Evolutionary conservation across 2,113 vertebrate species (phyloP).

Genomic region (Emberiza fucata): DNA sequence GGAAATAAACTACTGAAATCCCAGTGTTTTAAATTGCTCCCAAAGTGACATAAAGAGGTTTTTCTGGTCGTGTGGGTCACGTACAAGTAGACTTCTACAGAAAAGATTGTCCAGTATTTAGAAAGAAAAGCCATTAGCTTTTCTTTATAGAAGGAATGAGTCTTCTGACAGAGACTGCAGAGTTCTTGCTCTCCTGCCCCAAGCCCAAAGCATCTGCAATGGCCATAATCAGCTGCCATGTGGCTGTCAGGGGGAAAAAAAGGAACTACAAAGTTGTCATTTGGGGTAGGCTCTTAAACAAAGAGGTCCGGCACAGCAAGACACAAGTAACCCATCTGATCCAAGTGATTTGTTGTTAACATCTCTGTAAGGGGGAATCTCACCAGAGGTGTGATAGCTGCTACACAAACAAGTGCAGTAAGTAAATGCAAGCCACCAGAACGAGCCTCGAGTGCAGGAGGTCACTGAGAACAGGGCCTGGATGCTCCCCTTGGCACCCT

Average conservation of each 20-base stretch:
- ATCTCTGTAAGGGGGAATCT: background rate
- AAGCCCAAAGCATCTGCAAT: background rate
- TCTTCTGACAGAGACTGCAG: background rate
- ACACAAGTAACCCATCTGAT: background rate
- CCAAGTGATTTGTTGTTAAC: background rate
- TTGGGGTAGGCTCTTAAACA: background rate
- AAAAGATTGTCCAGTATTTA: background rate
- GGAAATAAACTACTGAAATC: background rate
- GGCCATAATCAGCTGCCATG: background rate
- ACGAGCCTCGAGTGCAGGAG: accelerated
- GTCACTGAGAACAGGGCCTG: accelerated
- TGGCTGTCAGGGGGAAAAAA: background rate
- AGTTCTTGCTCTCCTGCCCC: background rate
- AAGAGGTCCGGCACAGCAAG: background rate
- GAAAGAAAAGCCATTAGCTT: background rate
- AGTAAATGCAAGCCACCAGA: background rate
- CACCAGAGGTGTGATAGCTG: background rate
- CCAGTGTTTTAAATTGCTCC: background rate
- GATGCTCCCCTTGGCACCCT: background rate
- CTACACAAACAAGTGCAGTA: background rate
- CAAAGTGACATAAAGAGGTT: background rate
- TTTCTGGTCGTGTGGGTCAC: background rate
- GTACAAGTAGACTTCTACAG: background rate
- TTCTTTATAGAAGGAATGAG: background rate
- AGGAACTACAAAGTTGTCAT: background rate